Evolutionary conservation across 2,797 vertebrate genomes (phyloP), one percentile per base, ranked within the genome.

Genomic region (Brachyalestes nurse): DNA sequence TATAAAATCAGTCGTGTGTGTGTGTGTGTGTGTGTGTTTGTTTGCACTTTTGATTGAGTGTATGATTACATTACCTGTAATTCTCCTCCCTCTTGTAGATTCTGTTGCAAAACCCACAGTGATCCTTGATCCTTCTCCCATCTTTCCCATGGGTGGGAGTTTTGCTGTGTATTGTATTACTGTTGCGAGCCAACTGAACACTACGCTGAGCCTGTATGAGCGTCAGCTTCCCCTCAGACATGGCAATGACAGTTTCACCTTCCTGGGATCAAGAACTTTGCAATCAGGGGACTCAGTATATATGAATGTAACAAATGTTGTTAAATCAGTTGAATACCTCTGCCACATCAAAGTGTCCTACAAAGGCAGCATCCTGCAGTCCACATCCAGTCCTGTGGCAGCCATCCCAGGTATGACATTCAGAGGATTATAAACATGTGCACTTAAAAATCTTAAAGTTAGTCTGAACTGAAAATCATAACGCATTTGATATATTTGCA

Each of bases 261-360:
- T 17, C 1, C 0, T 49, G 17, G 82, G 81, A 47, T 85, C 78
- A 17, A n/a, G 76, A 14, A 42, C 38, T 71, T 61, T 87, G 1
- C 21, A 28, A 0, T 13, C 47, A 5, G 21, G 6, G 2, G 55
- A 38, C 0, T 0, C 6, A 51, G 2, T 34, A 34, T 34, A 34
- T 34, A 2, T 58, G 6, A 21, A 4, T 0, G 17, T 12, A 9
- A 79, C 19, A 0, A 76, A 82, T 2, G 66, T 10, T 6, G 5
- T 19, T 34, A 8, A 57, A 42, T 61, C 53, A 1, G 9, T 64
- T 13, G 85, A 88, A 65, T 85, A 57, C 49, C 7, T 23, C 6
- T 88, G 88, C 76, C 77, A 57, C 25, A 82, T 85, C 71, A 80
- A 88, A 49, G 75, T 86, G 65, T 9, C 80, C 57, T 57, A 79